Percentiles rank a stretch among this genome's conserved stretches.
Evolutionary conservation across 1,140 invertebrate genomes (phyloP).

Genomic region (Atta cephalotes): DNA sequence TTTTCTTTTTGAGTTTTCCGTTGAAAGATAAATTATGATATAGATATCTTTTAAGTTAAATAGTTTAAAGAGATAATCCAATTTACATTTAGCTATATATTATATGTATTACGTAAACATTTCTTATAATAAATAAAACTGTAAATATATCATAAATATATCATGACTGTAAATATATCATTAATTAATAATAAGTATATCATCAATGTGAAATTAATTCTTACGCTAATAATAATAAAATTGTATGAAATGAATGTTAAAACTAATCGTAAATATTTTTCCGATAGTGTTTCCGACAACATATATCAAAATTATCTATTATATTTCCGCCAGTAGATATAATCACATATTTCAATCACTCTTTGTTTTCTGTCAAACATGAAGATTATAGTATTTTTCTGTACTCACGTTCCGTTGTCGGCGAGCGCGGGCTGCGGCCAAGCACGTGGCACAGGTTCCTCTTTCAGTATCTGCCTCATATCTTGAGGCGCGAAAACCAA

Average conservation of each 20-base stretch:
- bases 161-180: background rate
- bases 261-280: constrained; percentile 2
- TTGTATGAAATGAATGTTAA: background rate
- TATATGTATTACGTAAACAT: background rate
- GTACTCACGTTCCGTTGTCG: constrained; percentile 84
- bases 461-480: constrained; percentile 85
- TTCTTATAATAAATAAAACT: background rate
- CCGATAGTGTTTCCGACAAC: background rate
- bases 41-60: background rate
- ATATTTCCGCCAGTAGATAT: background rate
- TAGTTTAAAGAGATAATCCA: background rate
- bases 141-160: background rate
- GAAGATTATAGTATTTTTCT: background rate
- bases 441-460: constrained; percentile 84
- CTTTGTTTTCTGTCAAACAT: background rate
- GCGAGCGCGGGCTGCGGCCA: constrained; percentile 84
- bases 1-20: background rate
- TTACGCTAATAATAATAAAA: constrained; percentile 12
- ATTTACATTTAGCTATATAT: background rate
- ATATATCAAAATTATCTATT: background rate
- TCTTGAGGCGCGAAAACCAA: constrained; percentile 85
- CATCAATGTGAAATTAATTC: background rate
- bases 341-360: background rate
- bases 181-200: background rate
- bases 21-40: background rate